These are phyloP conservation scores for Antennarius maculatus DNA, from an alignment of 2,797 vertebrate species.

Conservation along the genomic window DNA sequence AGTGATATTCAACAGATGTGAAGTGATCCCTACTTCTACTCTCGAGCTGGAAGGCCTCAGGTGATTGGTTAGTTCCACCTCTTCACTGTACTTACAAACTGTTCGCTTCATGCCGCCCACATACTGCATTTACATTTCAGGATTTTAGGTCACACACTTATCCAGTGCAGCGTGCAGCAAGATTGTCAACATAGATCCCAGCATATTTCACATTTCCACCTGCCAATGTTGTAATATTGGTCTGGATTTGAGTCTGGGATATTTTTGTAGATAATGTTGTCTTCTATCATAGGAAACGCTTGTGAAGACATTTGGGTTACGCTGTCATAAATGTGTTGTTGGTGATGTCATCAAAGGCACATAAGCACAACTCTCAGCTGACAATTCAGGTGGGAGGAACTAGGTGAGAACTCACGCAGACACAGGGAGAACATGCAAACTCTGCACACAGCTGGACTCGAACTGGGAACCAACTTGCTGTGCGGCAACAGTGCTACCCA, in stretches of 20 bases:
- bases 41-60: neutral
- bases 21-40: neutral
- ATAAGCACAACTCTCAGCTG: no score
- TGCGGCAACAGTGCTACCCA: no score
- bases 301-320: neutral
- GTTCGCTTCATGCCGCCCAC: constrained; percentile 22
- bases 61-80: constrained; percentile 18
- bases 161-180: neutral
- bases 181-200: neutral
- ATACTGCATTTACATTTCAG: constrained; percentile 21
- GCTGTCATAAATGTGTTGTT: neutral
- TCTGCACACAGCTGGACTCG: no score
- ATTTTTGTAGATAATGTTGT: neutral
- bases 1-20: neutral
- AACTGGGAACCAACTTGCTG: no score
- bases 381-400: no score
- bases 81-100: constrained; percentile 8
- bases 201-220: neutral
- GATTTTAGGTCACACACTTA: constrained; percentile 12
- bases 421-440: no score
- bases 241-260: neutral
- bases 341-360: no score
- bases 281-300: neutral
- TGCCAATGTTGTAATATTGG: neutral
- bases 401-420: no score